phyloP scores from a whole-genome alignment of 2,113 vertebrate genomes.

The Sinocyclocheilus maitianheensis region DNA sequence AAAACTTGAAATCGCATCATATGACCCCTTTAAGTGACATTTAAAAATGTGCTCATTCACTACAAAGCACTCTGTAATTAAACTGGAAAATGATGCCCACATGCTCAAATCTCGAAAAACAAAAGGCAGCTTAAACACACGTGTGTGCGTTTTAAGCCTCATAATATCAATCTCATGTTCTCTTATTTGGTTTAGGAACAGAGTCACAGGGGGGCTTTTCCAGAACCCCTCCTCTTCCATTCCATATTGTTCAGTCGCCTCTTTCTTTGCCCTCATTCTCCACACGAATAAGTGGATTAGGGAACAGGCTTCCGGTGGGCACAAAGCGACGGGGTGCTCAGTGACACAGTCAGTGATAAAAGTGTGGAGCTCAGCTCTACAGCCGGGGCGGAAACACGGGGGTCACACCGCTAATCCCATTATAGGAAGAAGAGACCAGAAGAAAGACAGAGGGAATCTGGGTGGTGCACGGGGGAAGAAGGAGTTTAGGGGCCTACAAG shows the following conservation, averaged over 20 bases:
- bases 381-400: conserved; percentile 78
- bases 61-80: background rate
- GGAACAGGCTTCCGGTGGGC: conserved; percentile 74
- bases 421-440: conserved; percentile 79
- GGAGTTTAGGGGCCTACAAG: background rate
- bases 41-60: background rate
- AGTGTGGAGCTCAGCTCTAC: conserved; percentile 86
- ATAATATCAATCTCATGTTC: conserved; percentile 53
- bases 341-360: conserved; percentile 85
- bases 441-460: conserved; percentile 2
- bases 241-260: conserved; percentile 50
- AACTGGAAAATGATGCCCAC: background rate
- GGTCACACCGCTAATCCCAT: conserved; percentile 88
- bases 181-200: conserved; percentile 55
- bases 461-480: background rate
- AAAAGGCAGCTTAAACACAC: background rate
- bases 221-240: conserved; percentile 68
- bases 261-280: conserved; percentile 75
- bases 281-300: conserved; percentile 91
- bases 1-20: no score
- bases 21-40: background rate
- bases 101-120: background rate
- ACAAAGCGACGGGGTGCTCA: conserved; percentile 82
- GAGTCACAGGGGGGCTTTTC: conserved; percentile 27
- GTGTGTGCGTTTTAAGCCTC: background rate